Evolutionary conservation across 1,140 invertebrate species (phyloP).

Genomic region (Platyura marginata): DNA sequence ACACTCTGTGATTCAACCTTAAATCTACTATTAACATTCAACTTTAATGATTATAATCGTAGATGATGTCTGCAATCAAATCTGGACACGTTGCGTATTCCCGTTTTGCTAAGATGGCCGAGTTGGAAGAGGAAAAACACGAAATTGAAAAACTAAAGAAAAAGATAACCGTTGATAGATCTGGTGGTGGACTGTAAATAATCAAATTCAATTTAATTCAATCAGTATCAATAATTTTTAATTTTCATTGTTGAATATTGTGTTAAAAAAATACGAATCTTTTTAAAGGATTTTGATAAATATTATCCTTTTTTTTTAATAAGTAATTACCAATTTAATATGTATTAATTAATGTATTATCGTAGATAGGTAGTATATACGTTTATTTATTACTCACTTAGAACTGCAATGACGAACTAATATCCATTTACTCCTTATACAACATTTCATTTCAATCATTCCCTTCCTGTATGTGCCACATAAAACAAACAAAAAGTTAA

Average conservation of each 20-base stretch:
- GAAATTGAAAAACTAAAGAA: conserved; percentile 52
- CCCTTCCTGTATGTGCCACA: no score
- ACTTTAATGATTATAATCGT: no score
- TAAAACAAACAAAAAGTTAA: no score
- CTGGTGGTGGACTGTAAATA: conserved; percentile 77
- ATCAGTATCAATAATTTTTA: background rate
- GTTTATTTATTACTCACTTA: background rate
- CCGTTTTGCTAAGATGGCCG: conserved; percentile 77
- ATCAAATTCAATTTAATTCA: background rate
- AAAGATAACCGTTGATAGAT: conserved; percentile 77
- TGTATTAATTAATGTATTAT: no score
- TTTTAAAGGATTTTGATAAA: no score
- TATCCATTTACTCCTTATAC: background rate
- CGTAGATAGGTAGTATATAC: no score
- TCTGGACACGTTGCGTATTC: conserved; percentile 81
- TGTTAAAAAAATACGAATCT: background rate
- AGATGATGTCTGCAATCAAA: conserved; percentile 97
- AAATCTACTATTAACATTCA: no score
- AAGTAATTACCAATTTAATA: no score
- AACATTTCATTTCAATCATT: background rate
- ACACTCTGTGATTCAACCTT: no score
- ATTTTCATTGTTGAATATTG: background rate
- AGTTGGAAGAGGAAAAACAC: conserved; percentile 68
- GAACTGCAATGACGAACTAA: background rate
- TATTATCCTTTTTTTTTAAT: no score